Evolutionary conservation across 2,888 invertebrate genomes (phyloP).

Genomic region (Pterostichus niger): DNA sequence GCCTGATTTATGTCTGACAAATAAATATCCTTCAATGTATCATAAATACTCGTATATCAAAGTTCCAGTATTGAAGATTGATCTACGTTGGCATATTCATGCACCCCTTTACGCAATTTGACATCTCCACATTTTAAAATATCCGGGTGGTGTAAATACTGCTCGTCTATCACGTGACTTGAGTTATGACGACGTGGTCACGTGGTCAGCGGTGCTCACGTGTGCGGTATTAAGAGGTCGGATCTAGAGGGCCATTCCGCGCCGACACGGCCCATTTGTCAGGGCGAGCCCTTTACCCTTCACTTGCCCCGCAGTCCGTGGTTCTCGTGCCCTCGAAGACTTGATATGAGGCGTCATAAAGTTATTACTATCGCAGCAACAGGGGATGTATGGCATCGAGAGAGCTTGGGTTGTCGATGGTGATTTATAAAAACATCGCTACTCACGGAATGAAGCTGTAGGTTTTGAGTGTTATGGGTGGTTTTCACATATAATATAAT

Average conservation of each 20-base stretch:
- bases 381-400: constrained; percentile 47
- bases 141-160: not conserved
- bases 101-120: not conserved
- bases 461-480: constrained; percentile 1
- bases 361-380: constrained; percentile 73
- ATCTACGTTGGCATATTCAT: not conserved
- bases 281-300: constrained; percentile 70
- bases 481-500: not conserved
- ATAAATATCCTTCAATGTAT: too few relatives aligned
- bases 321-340: constrained; percentile 62
- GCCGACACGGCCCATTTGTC: constrained; percentile 74
- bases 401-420: constrained; percentile 30
- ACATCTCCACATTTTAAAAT: constrained; percentile 22
- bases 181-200: constrained; percentile 76
- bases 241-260: constrained; percentile 68
- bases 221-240: constrained; percentile 69
- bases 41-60: too few relatives aligned
- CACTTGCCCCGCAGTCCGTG: not conserved
- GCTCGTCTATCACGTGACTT: constrained; percentile 67
- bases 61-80: too few relatives aligned
- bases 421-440: constrained; percentile 39
- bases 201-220: constrained; percentile 75
- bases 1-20: too few relatives aligned
- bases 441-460: not conserved
- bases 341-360: constrained; percentile 73